Evolutionary conservation across 2,797 vertebrate genomes (phyloP).

Genomic region (Dermochelys coriacea): DNA sequence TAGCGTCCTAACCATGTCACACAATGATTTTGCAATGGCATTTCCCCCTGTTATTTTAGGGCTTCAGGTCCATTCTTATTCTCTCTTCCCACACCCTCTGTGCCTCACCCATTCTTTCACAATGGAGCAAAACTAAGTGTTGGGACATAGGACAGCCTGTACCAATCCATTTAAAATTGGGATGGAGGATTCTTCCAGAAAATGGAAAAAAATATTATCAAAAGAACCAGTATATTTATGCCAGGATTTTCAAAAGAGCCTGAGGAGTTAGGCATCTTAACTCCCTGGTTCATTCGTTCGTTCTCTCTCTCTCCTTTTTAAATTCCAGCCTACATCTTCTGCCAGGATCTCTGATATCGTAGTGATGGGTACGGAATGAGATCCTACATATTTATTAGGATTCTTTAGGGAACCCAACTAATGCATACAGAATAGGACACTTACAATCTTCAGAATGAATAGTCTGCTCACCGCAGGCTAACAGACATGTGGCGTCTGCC

Average conservation of each 20-base stretch:
- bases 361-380: not conserved
- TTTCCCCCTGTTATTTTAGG: not conserved
- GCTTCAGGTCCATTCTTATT: not conserved
- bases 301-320: too few species aligned
- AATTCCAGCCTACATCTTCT: not conserved
- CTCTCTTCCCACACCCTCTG: not conserved
- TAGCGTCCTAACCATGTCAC: not conserved
- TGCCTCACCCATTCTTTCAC: not conserved
- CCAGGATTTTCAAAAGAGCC: not conserved
- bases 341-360: not conserved
- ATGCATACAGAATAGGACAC: not conserved
- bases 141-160: not conserved
- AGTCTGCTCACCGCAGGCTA: not conserved
- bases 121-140: not conserved
- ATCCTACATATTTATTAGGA: not conserved
- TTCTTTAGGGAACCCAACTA: not conserved
- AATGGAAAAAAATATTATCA: not conserved
- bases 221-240: not conserved
- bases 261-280: not conserved
- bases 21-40: not conserved
- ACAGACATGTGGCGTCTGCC: not conserved
- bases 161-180: not conserved
- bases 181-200: not conserved
- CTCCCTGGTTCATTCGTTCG: too few species aligned
- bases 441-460: not conserved